Percentiles rank a stretch among this genome's conserved stretches.
phyloP scores from a whole-genome alignment of 2,888 invertebrate species.

The Gari tellinella region DNA sequence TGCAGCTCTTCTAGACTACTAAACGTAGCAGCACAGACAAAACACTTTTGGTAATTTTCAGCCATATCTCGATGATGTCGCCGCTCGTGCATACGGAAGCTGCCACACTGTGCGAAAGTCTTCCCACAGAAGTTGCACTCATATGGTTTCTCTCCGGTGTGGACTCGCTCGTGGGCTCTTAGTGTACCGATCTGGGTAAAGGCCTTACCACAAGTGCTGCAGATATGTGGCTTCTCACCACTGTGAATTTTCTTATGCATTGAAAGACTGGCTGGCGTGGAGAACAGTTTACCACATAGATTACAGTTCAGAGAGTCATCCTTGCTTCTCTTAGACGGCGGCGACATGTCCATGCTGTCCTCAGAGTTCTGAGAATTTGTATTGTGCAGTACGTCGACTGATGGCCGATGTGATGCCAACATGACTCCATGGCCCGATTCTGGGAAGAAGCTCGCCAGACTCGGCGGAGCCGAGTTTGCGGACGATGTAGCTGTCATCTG shows the following conservation, averaged over 20 bases:
- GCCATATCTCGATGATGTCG: slow-evolving; percentile 77
- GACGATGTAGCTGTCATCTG: slow-evolving; percentile 35
- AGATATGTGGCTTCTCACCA: slow-evolving; percentile 77
- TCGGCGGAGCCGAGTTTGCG: neutral
- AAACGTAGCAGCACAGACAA: slow-evolving; percentile 76
- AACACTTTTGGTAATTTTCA: slow-evolving; percentile 71
- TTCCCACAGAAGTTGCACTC: slow-evolving; percentile 75
- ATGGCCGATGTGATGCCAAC: slow-evolving; percentile 2
- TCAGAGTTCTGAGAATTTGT: slow-evolving; percentile 36
- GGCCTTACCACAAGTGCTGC: slow-evolving; percentile 73
- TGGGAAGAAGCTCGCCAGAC: slow-evolving; percentile 22
- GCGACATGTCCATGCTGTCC: slow-evolving; percentile 46
- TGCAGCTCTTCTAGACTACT: slow-evolving; percentile 74
- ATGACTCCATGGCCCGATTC: slow-evolving; percentile 12
- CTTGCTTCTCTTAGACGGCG: slow-evolving; percentile 39
- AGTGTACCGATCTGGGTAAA: slow-evolving; percentile 81
- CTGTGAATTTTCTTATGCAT: slow-evolving; percentile 79
- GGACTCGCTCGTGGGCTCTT: slow-evolving; percentile 78
- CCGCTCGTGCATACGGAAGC: slow-evolving; percentile 79
- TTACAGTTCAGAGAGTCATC: slow-evolving; percentile 65
- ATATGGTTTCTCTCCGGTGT: slow-evolving; percentile 79
- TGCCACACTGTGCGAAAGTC: slow-evolving; percentile 80
- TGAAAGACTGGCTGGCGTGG: slow-evolving; percentile 76
- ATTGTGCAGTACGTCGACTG: slow-evolving; percentile 14
- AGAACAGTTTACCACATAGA: slow-evolving; percentile 77